Percentiles rank a stretch among this genome's conserved stretches.
phyloP scores from a whole-genome alignment of 2,113 vertebrate species.

The Odocoileus hemionus region DNA sequence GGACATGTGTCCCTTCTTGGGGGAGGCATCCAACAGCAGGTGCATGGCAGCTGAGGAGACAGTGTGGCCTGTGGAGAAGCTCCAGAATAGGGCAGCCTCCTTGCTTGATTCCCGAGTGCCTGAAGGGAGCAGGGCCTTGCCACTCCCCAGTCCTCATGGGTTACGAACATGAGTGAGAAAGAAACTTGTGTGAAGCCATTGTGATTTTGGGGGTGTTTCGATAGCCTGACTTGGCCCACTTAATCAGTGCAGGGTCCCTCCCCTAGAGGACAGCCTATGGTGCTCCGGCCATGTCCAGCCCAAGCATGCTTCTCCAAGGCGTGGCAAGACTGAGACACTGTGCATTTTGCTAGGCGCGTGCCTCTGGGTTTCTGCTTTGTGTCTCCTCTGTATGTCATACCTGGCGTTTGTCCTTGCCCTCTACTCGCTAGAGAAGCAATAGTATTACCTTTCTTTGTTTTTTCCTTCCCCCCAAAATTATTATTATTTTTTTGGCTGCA shows the following conservation, averaged over 20 bases:
- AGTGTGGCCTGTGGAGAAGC: not conserved
- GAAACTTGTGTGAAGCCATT: not conserved
- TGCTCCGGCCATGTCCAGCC: not conserved
- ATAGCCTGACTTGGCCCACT: not conserved
- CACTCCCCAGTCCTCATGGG: not conserved
- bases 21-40: not conserved
- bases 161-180: not conserved
- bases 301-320: not conserved
- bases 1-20: not conserved
- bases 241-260: not conserved
- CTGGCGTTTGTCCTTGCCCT: not conserved
- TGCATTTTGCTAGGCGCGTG: not conserved
- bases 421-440: not conserved
- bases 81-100: not conserved
- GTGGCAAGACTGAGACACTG: not conserved
- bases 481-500: not conserved
- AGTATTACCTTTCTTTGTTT: not conserved
- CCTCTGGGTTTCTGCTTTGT: not conserved
- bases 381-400: not conserved
- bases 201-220: not conserved
- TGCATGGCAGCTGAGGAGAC: not conserved
- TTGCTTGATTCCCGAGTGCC: rapidly evolving
- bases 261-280: not conserved
- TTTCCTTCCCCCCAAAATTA: not conserved
- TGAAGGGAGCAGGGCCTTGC: not conserved